phyloP scores from a whole-genome alignment of 1,140 invertebrate species.

The Sarcophaga bullata region DNA sequence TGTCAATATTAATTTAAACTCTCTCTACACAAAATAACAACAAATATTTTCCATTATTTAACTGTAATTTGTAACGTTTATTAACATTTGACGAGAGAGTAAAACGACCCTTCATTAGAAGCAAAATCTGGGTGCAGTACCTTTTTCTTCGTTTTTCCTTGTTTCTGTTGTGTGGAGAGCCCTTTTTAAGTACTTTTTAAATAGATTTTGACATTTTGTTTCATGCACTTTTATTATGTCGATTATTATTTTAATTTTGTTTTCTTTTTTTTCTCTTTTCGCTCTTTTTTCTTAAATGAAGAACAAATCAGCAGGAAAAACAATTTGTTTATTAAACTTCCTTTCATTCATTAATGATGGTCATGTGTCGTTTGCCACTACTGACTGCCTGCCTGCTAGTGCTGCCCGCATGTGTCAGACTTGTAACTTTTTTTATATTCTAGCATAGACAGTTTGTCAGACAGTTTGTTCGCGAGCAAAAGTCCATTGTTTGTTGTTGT shows the following conservation, averaged over 20 bases:
- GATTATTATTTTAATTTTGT: too few relatives aligned
- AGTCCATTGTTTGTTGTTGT: too few relatives aligned
- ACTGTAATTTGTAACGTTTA: not conserved
- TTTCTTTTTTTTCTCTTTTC: not conserved
- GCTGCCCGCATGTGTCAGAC: not conserved
- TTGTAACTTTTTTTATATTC: not conserved
- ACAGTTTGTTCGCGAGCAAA: not conserved
- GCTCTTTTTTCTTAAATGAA: not conserved
- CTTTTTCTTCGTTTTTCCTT: not conserved
- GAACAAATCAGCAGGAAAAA: slow-evolving; percentile 1
- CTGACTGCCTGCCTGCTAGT: too few relatives aligned
- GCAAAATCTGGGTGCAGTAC: not conserved
- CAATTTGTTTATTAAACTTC: slow-evolving; percentile 16
- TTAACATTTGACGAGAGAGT: not conserved
- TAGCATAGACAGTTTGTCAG: not conserved
- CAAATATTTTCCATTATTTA: not conserved
- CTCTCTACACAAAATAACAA: not conserved
- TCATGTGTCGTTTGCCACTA: not conserved
- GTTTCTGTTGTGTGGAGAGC: too few relatives aligned
- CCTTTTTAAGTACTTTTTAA: too few relatives aligned
- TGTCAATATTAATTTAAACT: slow-evolving; percentile 27
- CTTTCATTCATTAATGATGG: not conserved
- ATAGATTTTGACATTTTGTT: not conserved
- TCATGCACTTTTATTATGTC: too few relatives aligned
- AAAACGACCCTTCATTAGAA: not conserved